phyloP scores from a whole-genome alignment of 2,113 vertebrate species.

The Illadopsis cleaveri region DNA sequence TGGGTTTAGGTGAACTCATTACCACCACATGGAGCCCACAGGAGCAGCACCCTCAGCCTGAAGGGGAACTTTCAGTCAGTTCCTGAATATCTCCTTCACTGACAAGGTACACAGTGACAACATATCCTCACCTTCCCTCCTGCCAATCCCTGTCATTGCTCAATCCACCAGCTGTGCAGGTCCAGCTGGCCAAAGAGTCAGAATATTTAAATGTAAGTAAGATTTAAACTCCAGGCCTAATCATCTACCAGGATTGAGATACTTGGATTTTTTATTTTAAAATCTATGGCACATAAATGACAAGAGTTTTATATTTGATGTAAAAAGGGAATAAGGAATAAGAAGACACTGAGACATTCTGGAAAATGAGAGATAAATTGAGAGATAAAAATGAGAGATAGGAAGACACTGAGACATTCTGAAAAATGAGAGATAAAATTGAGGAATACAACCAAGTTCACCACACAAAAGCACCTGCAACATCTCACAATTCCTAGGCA shows the following conservation, averaged over 20 bases:
- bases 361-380: neutral
- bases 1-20: neutral
- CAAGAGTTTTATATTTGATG: neutral
- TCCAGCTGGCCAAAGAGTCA: neutral
- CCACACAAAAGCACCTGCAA: neutral
- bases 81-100: neutral
- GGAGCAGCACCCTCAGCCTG: neutral
- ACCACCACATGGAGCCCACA: accelerated
- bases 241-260: accelerated
- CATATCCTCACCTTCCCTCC: neutral
- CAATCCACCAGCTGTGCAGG: neutral
- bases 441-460: neutral
- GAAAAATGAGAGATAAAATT: neutral
- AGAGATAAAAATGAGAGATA: too few relatives aligned
- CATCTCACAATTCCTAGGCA: neutral
- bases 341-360: neutral
- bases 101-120: neutral
- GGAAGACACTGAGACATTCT: neutral
- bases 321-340: neutral
- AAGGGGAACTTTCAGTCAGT: neutral
- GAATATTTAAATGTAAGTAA: neutral
- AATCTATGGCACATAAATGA: neutral
- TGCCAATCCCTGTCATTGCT: neutral
- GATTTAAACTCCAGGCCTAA: neutral
- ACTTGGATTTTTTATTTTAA: neutral